Evolutionary conservation across 2,113 vertebrate genomes (phyloP).

Genomic region (Otocyon megalotis): DNA sequence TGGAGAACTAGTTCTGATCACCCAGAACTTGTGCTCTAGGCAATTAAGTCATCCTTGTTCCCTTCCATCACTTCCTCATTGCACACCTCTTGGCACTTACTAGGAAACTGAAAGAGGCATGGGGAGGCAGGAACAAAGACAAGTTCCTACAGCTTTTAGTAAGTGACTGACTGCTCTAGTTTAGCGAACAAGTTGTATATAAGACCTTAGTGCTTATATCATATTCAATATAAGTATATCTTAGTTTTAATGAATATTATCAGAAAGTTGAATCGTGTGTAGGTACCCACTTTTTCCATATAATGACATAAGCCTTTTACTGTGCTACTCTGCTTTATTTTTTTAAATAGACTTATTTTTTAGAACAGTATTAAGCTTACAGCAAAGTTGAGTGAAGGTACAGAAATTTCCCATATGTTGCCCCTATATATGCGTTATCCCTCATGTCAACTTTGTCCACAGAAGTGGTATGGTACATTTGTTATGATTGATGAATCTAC

Average conservation of each 20-base stretch:
- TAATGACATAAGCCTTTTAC: background rate
- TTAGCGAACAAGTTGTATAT: background rate
- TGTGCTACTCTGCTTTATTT: background rate
- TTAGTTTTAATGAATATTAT: slow-evolving; percentile 26
- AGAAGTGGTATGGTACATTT: background rate
- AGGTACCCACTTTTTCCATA: background rate
- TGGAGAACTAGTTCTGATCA: slow-evolving; percentile 62
- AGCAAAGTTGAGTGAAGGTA: background rate
- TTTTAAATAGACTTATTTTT: background rate
- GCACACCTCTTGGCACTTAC: background rate
- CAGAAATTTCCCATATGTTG: background rate
- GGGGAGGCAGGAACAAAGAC: background rate
- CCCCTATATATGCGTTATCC: background rate
- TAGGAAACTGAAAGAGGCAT: background rate
- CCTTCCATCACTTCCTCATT: background rate
- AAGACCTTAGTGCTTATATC: background rate
- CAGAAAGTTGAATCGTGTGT: background rate
- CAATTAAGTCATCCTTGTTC: slow-evolving; percentile 36
- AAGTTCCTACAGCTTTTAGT: background rate
- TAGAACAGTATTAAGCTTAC: background rate
- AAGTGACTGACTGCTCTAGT: background rate
- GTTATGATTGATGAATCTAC: background rate
- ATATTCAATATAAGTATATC: background rate
- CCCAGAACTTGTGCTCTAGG: slow-evolving; percentile 59
- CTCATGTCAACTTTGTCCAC: background rate